Base-by-base conservation (phyloP, 2,113 vertebrate genomes). In the Oxyura jamaicensis region DNA sequence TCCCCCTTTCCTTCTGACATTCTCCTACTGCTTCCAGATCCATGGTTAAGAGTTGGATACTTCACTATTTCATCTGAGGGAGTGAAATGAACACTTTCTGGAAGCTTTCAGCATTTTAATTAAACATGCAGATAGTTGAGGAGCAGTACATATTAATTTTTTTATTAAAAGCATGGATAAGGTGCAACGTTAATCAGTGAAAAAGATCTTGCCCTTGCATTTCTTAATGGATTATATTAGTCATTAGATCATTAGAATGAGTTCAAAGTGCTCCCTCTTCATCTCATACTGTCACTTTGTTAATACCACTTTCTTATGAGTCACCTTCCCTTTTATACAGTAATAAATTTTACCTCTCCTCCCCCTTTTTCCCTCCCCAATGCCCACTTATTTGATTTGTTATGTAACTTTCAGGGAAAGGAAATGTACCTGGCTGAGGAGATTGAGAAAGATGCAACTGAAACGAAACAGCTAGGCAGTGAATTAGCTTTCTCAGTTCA, bases 161-260 rank as follows among this genome's bases (percentile, higher is more conserved):
- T 97, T 94, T 97, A 98, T 98, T 97, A 96, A 97, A 98, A 97
- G 96, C 79, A 94, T 48, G 53, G 94, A 80, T 93, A 97, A 96
- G 96, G 81, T 95, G 96, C 83, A 73, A 55, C 3, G 41, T 97
- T 97, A 96, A 98, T 97, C 97, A 96, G 95, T 83, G 97, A 93
- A 93, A 89, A 93, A 88, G 86, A 97, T 97, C 94, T 93, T 97
- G 95, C 95, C 95, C 95, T 96, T 96, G 90, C 94, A 97, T 97
- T 97, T 94, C 95, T 96, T 97, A 97, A 97, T 97, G 96, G 97
- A 96, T 92, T 90, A 93, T 97, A 97, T 97, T 97, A 97, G 96
- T 97, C 96, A 96, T 97, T 97, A 95, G 96, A 97, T 96, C 92
- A 90, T 97, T 97, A 97, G 93, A 97, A 97, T 53, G 95, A 97